Evolutionary conservation across 2,888 invertebrate species (phyloP).

Genomic region (Oegoconia quadripuncta): DNA sequence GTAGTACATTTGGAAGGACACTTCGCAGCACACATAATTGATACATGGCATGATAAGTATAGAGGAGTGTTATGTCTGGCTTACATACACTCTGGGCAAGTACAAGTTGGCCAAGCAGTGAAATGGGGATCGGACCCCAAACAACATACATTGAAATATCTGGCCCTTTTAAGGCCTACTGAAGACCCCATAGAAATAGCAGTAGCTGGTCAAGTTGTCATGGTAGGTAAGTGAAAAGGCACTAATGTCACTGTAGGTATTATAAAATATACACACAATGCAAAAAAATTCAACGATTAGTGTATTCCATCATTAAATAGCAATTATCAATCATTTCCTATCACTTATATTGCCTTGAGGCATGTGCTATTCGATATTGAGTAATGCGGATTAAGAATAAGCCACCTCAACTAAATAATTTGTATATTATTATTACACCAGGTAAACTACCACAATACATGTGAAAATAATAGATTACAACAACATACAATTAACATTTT

Average conservation of each 20-base stretch:
- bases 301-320: too few species aligned
- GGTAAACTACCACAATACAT: too few species aligned
- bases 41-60: conserved; percentile 95
- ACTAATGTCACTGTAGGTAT: neutral
- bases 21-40: conserved; percentile 92
- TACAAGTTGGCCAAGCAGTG: conserved; percentile 87
- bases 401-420: too few species aligned
- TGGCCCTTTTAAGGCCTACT: conserved; percentile 89
- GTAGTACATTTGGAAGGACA: conserved; percentile 75
- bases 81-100: conserved; percentile 87
- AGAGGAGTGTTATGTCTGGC: conserved; percentile 89
- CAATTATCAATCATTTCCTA: too few species aligned
- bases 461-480: too few species aligned
- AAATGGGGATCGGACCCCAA: conserved; percentile 85
- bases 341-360: too few species aligned
- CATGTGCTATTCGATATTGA: too few species aligned
- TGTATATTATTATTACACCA: too few species aligned
- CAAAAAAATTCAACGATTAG: too few species aligned
- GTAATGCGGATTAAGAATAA: too few species aligned
- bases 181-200: conserved; percentile 82
- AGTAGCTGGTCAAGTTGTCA: conserved; percentile 96
- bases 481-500: too few species aligned
- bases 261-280: neutral
- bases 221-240: conserved; percentile 77
- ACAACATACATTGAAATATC: conserved; percentile 86